Conservation (phyloP, 2,113 vertebrate species). For the Myiopsitta monachus region DNA sequence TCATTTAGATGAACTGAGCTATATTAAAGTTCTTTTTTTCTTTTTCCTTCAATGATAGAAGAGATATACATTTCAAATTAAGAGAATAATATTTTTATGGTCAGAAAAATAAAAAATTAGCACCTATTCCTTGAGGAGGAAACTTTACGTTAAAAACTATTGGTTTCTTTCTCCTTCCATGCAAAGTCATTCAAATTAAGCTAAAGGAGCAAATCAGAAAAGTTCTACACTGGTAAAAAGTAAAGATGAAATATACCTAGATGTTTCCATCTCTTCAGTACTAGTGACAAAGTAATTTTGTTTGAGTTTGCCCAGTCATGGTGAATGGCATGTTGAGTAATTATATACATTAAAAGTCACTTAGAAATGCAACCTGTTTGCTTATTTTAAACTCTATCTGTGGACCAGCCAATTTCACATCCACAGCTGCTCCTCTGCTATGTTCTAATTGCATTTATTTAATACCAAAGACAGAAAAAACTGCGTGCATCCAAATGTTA, state of each 20-base stretch:
- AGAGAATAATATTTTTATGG: conserved; percentile 63
- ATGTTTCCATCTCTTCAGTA: conserved; percentile 21
- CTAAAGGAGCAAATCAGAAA: conserved; percentile 5
- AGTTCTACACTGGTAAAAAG: not conserved
- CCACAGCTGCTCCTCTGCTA: not conserved
- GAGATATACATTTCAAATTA: conserved; percentile 58
- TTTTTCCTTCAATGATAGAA: conserved; percentile 9
- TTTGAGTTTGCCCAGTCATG: conserved; percentile 1
- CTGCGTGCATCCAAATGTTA: not conserved
- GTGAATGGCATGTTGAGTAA: conserved; percentile 33
- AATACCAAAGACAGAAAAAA: not conserved
- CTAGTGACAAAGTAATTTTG: conserved; percentile 16
- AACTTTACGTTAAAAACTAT: conserved; percentile 61
- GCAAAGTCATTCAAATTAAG: not conserved
- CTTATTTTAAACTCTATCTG: conserved; percentile 28
- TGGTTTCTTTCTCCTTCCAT: conserved; percentile 51
- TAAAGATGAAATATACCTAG: not conserved
- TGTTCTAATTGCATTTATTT: conserved; percentile 1
- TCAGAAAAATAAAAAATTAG: conserved; percentile 68
- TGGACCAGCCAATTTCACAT: not conserved
- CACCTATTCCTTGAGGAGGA: conserved; percentile 53
- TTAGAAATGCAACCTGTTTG: conserved; percentile 35
- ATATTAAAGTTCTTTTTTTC: conserved; percentile 44
- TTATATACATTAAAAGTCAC: conserved; percentile 33
- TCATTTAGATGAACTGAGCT: conserved; percentile 64